Percentiles rank a stretch among this genome's conserved stretches.
These are phyloP conservation scores for Malacosoma neustria DNA, from an alignment of 2,888 invertebrate species.

Conservation along the genomic window DNA sequence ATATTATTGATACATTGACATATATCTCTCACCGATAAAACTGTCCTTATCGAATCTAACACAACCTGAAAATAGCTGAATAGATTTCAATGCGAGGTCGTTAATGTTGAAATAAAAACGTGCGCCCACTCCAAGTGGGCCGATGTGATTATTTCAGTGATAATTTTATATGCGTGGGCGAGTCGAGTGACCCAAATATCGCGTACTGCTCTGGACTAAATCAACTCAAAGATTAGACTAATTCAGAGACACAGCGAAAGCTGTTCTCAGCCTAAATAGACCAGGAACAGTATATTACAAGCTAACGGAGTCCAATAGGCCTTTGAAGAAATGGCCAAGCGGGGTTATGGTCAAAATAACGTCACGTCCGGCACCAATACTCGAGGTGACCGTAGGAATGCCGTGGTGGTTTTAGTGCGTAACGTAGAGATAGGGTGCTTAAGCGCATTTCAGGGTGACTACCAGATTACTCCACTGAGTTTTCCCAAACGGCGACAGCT, in stretches of 20 bases:
- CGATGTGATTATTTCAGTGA: conserved; percentile 26
- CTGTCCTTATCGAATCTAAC: background rate
- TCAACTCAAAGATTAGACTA: conserved; percentile 28
- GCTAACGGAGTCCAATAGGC: too few species aligned
- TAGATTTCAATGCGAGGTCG: background rate
- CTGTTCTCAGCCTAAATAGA: background rate
- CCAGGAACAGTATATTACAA: too few species aligned
- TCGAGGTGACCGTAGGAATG: too few species aligned
- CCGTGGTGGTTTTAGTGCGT: too few species aligned
- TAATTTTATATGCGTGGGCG: conserved; percentile 36
- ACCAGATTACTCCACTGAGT: too few species aligned
- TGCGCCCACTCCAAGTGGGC: conserved; percentile 24
- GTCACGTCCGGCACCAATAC: too few species aligned
- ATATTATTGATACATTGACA: too few species aligned
- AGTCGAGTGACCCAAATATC: conserved; percentile 35
- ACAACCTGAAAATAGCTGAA: background rate
- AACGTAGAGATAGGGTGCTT: too few species aligned
- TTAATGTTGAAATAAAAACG: background rate
- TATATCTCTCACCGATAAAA: background rate
- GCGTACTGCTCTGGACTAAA: conserved; percentile 29
- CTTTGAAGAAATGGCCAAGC: too few species aligned
- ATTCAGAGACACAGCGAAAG: conserved; percentile 5
- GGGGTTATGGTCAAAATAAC: too few species aligned
- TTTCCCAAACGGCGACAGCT: too few species aligned
- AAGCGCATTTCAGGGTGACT: too few species aligned